Evolutionary conservation across 2,888 invertebrate genomes (phyloP), one percentile per base, ranked within the genome.

Genomic region (Dione juno): DNA sequence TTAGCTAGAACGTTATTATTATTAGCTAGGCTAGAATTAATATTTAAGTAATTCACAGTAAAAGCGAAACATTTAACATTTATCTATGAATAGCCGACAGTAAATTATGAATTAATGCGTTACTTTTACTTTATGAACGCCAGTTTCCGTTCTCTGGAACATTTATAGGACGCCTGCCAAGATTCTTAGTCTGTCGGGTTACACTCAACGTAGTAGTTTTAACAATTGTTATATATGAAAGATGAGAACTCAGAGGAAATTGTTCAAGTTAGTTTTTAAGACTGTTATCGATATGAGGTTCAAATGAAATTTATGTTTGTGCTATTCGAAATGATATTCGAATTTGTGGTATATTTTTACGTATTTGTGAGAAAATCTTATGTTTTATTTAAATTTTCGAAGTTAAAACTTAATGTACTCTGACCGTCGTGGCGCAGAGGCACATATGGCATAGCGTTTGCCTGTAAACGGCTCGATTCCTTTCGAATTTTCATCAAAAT

Each of bases 161-260:
- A 74, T 71, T 67, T 71, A 45, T 71, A 71, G 72, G 67, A 73
- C 64, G 64, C 48, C 66, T 77, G 77, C 77, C 77, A 76, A 76
- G 57, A 67, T 16, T 61, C 61, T 21, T 13, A 61, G 54, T 65
- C 65, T 69, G 63, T 50, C 43, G 54, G 54, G 67, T 57, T 67
- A 61, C 54, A 57, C 70, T 63, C 52, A 45, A 61, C 52, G 54
- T 57, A 41, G 61, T 43, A 43, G 13, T 52, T 40, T 67, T 61
- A 41, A 67, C 67, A 61, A 67, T 53, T 43, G 52, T 10, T 52
- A 61, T 52, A 61, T 61, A 53, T 53, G 52, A 61, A 61, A 53
- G 59, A 41, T 61, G 54, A 54, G 53, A 50, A 67, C 37, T 58
- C 37, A 41, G 50, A 37, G 59, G 50, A 59, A 59, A 67, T 67